A percentile compares a stretch with the other conserved stretches of the same genome.
Conservation (phyloP, 1,140 invertebrate genomes). For the Caenorhabditis briggsae region DNA sequence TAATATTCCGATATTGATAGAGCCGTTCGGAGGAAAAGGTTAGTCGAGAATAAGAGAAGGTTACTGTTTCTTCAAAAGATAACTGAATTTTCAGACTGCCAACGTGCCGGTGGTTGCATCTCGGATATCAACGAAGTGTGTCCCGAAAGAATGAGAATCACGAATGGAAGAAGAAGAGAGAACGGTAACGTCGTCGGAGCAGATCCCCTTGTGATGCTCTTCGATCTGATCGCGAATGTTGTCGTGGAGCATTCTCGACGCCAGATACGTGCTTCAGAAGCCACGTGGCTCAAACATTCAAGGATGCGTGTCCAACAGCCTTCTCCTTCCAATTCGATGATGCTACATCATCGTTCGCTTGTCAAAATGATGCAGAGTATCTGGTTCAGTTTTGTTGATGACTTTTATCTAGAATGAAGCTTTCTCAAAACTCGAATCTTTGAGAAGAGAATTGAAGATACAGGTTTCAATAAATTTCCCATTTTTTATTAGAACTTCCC, state of each 20-base stretch:
- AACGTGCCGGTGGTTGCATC: conserved; percentile 14
- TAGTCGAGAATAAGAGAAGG: too few species aligned
- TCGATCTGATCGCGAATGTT: conserved; percentile 14
- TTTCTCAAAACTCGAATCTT: too few species aligned
- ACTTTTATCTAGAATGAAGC: not conserved
- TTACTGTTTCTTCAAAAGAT: too few species aligned
- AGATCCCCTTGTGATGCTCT: conserved; percentile 29
- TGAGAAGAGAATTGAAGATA: too few species aligned
- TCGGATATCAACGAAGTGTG: conserved; percentile 5
- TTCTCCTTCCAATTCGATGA: conserved; percentile 3
- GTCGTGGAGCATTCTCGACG: not conserved
- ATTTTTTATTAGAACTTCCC: too few species aligned
- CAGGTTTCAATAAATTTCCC: too few species aligned
- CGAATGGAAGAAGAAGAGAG: not conserved
- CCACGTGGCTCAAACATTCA: conserved; percentile 14
- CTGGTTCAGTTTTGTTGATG: conserved; percentile 38
- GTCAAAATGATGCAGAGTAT: conserved; percentile 14
- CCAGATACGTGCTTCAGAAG: conserved; percentile 26
- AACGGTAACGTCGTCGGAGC: conserved; percentile 1
- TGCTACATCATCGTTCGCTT: not conserved
- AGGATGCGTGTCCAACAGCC: not conserved
- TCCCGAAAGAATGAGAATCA: conserved; percentile 15
- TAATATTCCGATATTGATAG: conserved; percentile 19
- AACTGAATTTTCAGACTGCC: not conserved
- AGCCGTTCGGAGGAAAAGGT: conserved; percentile 18